phyloP scores from a whole-genome alignment of 1,140 invertebrate species.

The Coptotermes formosanus region DNA sequence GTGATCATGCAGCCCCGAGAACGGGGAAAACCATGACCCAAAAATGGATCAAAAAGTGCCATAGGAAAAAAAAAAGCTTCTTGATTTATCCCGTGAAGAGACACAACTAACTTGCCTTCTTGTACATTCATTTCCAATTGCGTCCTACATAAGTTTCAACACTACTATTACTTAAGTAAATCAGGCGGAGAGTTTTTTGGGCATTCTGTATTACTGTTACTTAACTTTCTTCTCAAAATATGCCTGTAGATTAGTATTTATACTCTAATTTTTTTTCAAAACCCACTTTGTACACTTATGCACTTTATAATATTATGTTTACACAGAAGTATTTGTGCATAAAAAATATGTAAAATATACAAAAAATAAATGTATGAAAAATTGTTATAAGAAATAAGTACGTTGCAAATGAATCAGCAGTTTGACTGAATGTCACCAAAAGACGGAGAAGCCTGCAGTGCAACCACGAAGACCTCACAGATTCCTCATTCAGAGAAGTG shows the following conservation, averaged over 20 bases:
- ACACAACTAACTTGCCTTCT: no score
- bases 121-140: no score
- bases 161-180: not conserved
- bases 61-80: no score
- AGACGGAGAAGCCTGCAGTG: not conserved
- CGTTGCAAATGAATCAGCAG: not conserved
- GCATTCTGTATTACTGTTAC: no score
- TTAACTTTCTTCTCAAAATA: not conserved
- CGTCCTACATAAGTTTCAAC: no score
- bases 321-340: no score
- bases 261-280: not conserved
- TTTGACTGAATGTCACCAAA: not conserved
- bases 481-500: not conserved
- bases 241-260: not conserved
- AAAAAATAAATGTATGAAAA: not conserved
- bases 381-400: not conserved
- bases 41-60: no score
- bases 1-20: no score
- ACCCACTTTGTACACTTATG: not conserved
- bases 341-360: not conserved
- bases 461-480: not conserved
- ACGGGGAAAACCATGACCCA: no score
- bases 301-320: not conserved
- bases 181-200: no score
- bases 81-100: no score